Base-by-base conservation (phyloP, 2,888 invertebrate genomes). In the Cephus sareptanus region DNA sequence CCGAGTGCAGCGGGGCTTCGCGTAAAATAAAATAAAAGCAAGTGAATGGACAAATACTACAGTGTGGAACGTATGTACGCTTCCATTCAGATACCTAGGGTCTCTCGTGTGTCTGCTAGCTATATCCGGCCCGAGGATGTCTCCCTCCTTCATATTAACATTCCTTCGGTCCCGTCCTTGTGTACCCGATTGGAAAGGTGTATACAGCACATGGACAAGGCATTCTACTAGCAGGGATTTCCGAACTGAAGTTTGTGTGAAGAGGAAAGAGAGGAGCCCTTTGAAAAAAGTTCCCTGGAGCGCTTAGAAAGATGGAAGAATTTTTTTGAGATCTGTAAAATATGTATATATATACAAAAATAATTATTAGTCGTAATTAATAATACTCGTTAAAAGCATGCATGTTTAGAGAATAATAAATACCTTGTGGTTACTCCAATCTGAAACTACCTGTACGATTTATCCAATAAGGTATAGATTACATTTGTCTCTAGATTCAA, bases 21-120 rank as follows among this genome's bases (percentile, higher is more conserved):
- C 56, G 56, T 74, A 79, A 75, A 75, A 80, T 81, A 78, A 82
- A 83, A 82, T 80, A 79, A 80, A 76, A 75, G 80, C 75, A 79
- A 83, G 79, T 83, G 86, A 86, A 86, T 81, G 85, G 83, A 82
- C 80, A 84, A 85, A 83, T 81, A 82, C 81, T 84, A 83, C 83
- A 80, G 33, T 79, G 76, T 69, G 35, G 75, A 75, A 75, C 33
- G 76, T 69, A 76, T 78, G 79, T 77, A 76, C 79, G 75, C 76
- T 79, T 79, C 78, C 81, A 81, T 81, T 81, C 80, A 81, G 76
- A 56, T 56, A 56, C 56, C 56, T 56, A 56, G 56, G 56, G 56
- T 56, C 56, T 56, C 56, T 56, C 23, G 56, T 56, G 56, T 23
- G 56, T 56, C 56, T 56, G 56, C 56, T 56, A 23, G 56, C 56